phyloP scores from a whole-genome alignment of 2,113 vertebrate genomes.

The Acanthisitta chloris region DNA sequence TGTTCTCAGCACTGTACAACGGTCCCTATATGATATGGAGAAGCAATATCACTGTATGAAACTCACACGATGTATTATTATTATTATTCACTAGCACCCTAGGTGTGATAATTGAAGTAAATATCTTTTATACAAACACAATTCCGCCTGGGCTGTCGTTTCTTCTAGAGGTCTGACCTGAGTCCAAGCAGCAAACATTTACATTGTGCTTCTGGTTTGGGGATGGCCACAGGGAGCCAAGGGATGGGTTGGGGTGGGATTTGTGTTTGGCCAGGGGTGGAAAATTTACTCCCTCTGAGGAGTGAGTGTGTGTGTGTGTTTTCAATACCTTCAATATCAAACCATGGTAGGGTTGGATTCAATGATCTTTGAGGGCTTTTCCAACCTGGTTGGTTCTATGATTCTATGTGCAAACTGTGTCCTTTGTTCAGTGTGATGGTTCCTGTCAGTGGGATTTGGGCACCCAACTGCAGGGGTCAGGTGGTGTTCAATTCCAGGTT shows the following conservation, averaged over 20 bases:
- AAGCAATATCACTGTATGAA: conserved; percentile 99
- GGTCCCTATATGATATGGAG: conserved; percentile 98
- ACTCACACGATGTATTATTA: conserved; percentile 97
- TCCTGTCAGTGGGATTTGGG: neutral
- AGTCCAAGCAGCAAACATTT: conserved; percentile 74
- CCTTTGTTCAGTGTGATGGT: neutral
- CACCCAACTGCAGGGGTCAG: too few relatives aligned
- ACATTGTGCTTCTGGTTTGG: neutral
- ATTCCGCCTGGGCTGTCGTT: conserved; percentile 81
- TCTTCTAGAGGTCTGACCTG: conserved; percentile 64
- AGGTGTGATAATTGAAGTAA: conserved; percentile 99
- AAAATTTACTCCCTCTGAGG: neutral
- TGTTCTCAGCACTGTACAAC: conserved; percentile 99
- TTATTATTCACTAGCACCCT: conserved; percentile 99
- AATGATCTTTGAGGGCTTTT: too few relatives aligned
- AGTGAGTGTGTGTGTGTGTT: neutral
- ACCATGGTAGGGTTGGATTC: too few relatives aligned
- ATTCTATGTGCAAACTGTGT: neutral
- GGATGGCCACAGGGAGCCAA: neutral
- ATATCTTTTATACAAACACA: conserved; percentile 99
- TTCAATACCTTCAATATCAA: neutral
- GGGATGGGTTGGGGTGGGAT: neutral
- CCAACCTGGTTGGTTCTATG: too few relatives aligned
- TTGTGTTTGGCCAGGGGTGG: neutral
- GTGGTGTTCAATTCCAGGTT: too few relatives aligned